Percentiles rank a stretch among this genome's conserved stretches.
Conservation (phyloP, 2,113 vertebrate genomes). For the Polypterus senegalus region DNA sequence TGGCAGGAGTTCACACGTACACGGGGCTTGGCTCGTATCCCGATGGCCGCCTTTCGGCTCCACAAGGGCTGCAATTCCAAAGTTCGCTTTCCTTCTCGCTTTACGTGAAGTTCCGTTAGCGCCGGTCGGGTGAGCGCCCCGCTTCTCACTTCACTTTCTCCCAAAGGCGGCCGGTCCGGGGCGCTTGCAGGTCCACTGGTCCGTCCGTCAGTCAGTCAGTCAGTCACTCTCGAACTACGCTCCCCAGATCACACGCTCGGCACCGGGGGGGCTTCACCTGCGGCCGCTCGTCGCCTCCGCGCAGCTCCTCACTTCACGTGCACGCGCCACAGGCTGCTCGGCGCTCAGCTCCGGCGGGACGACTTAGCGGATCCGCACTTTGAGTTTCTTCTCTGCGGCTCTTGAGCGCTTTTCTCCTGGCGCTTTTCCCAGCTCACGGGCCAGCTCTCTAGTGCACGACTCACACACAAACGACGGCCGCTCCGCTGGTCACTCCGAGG, state of each 20-base stretch:
- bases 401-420: no score
- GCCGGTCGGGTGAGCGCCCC: background rate
- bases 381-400: no score
- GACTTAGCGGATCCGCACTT: no score
- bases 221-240: background rate
- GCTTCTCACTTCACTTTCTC: conserved; percentile 12
- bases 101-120: background rate
- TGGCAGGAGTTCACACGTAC: background rate
- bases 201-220: background rate
- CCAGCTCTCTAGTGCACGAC: conserved; percentile 10
- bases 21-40: background rate
- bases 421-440: background rate
- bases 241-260: background rate
- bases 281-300: conserved; percentile 16
- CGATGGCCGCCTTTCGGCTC: no score
- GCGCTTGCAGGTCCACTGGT: background rate
- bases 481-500: no score
- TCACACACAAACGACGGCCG: no score
- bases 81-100: background rate
- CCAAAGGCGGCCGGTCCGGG: conserved; percentile 7
- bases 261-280: background rate
- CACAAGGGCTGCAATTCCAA: no score
- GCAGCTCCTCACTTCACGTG: conserved; percentile 2
- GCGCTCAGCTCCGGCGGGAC: no score
- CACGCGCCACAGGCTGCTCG: no score